Base-by-base conservation (phyloP, 2,113 vertebrate species). In the Oriolus oriolus region DNA sequence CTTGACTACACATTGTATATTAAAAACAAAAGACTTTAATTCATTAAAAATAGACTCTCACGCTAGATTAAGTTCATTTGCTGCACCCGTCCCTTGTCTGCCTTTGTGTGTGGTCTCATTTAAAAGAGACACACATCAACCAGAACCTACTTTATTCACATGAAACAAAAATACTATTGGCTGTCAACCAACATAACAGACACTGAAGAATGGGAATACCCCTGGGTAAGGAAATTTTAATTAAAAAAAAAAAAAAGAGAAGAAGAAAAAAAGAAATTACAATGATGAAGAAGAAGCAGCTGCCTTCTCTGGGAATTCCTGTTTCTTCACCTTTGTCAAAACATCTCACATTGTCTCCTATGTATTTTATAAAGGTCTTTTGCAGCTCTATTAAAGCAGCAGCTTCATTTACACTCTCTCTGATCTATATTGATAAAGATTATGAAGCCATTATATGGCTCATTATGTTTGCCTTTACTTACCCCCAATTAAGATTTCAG, bases 11-110 rank as follows among this genome's bases (percentile, higher is more conserved):
- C 92, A 87, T 81, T 92, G 68, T 82, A 82, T 70, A 92, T 90
- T 94, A 97, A 95, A 97, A 96, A 86, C 90, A 96, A 96, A 96
- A 94, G 90, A 96, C 92, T 93, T 95, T 90, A 96, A 96, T 96
- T 94, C 95, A 94, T 93, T 96, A 93, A 96, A 96, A 95, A 90
- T 89, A 93, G 92, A 90, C 92, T 96, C 93, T 96, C 95, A 96
- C 41, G 88, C 88, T 96, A 95, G 83, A 96, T 96, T 96, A 95
- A 95, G 88, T 84, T 96, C 76, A 97, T 96, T 93, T 96, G 95
- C 80, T 88, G 93, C 73, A 94, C 85, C 76, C 85, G 28, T 82
- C 52, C 88, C 73, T 89, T 49, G 64, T 75, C 82, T 94, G 92
- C 68, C 90, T 93, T 93, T 95, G 93, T 78, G 76, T 94, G 96